These are phyloP conservation scores for Brachyistius frenatus DNA, from an alignment of 2,113 vertebrate species.

Conservation along the genomic window DNA sequence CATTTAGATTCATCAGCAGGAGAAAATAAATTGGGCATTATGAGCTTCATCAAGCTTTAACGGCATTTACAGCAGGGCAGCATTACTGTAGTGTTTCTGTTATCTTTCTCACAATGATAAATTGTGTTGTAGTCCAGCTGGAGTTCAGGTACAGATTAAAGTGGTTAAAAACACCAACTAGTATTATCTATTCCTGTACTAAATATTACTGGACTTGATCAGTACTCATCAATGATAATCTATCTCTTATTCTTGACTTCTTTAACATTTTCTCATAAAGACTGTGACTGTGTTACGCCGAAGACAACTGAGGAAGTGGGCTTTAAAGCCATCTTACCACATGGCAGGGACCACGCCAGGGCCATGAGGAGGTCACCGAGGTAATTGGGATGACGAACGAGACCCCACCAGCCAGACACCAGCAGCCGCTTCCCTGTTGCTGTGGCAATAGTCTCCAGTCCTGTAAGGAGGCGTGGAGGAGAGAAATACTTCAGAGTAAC, in stretches of 20 bases:
- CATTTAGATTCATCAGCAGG: neutral
- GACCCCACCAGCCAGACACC: slow-evolving; percentile 94
- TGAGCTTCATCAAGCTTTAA: neutral
- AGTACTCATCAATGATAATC: slow-evolving; percentile 8
- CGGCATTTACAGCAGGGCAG: too few relatives aligned
- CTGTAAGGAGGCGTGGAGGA: slow-evolving; percentile 70
- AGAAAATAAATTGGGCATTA: too few relatives aligned
- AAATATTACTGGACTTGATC: slow-evolving; percentile 6
- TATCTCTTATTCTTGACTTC: slow-evolving; percentile 6
- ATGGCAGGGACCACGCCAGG: slow-evolving; percentile 92
- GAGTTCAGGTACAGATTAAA: too few relatives aligned
- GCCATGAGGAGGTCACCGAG: slow-evolving; percentile 93
- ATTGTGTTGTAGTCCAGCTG: neutral
- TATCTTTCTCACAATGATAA: neutral
- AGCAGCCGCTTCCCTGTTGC: slow-evolving; percentile 90
- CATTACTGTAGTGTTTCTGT: neutral
- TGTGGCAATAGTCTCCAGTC: slow-evolving; percentile 89
- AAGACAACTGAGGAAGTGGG: neutral
- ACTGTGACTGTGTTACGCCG: neutral
- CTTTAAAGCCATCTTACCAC: slow-evolving; percentile 84
- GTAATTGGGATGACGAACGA: slow-evolving; percentile 93
- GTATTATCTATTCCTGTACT: neutral
- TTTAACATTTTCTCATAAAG: slow-evolving; percentile 1
- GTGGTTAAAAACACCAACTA: neutral
- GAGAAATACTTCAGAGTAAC: neutral